Evolutionary conservation across 2,888 invertebrate species (phyloP).

Genomic region (Villa cingulata): DNA sequence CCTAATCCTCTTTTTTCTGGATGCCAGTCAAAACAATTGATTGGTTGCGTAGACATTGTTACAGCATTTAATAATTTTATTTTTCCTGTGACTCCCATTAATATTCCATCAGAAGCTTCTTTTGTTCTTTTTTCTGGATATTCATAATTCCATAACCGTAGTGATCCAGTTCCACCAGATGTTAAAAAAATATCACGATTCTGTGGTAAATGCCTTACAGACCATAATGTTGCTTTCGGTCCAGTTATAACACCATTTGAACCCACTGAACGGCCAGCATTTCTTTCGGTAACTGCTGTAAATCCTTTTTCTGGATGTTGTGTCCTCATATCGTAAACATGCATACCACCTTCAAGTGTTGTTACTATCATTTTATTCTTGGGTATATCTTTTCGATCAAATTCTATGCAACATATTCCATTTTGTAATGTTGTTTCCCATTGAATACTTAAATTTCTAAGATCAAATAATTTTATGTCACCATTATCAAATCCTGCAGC

Average conservation of each 20-base stretch:
- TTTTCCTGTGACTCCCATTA: constrained; percentile 62
- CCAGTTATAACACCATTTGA: constrained; percentile 36
- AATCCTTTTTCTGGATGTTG: constrained; percentile 80
- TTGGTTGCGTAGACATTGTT: constrained; percentile 72
- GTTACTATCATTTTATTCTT: constrained; percentile 93
- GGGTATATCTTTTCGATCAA: constrained; percentile 82
- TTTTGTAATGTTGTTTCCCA: constrained; percentile 91
- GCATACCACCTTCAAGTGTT: constrained; percentile 80
- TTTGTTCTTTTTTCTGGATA: constrained; percentile 67
- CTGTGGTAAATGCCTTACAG: constrained; percentile 77
- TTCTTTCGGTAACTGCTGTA: constrained; percentile 43
- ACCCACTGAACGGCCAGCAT: constrained; percentile 35
- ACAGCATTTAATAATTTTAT: constrained; percentile 65
- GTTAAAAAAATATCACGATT: constrained; percentile 87
- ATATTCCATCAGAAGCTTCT: constrained; percentile 55
- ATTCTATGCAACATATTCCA: constrained; percentile 78
- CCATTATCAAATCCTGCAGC: constrained; percentile 94
- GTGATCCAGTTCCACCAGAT: constrained; percentile 78
- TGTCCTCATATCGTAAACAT: constrained; percentile 78
- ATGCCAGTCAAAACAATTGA: constrained; percentile 85
- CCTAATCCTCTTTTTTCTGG: constrained; percentile 77
- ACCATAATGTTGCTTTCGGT: constrained; percentile 82
- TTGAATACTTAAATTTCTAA: constrained; percentile 63
- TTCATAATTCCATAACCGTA: constrained; percentile 89
- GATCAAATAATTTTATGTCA: constrained; percentile 85